Evolutionary conservation across 30 jellyfish, hydroid and myxozoan genomes (phyloP).

Genomic region (Hydractinia symbiolongicarpus): DNA sequence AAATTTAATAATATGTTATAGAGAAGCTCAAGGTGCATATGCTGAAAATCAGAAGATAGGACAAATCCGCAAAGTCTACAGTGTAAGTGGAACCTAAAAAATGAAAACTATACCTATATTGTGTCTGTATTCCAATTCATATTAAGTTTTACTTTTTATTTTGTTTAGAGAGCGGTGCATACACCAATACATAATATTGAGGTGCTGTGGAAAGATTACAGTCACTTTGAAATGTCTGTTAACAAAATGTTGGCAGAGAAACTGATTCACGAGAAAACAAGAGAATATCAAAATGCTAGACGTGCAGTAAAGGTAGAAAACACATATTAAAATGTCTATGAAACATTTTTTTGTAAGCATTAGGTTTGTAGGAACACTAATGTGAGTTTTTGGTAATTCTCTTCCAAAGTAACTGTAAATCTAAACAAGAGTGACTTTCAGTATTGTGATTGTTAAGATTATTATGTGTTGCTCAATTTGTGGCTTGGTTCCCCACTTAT

Average conservation of each 20-base stretch:
- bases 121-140: neutral
- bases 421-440: too few species aligned
- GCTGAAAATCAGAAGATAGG: constrained; percentile 95
- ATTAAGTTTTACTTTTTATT: neutral
- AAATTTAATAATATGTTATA: neutral
- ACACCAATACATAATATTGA: constrained; percentile 90
- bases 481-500: too few species aligned
- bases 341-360: neutral
- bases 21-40: constrained; percentile 96
- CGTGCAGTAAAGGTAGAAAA: constrained; percentile 71
- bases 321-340: neutral
- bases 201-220: constrained; percentile 92
- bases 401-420: too few species aligned
- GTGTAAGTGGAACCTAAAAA: constrained; percentile 30
- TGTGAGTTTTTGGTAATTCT: too few species aligned
- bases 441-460: too few species aligned
- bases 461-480: too few species aligned
- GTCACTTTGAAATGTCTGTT: constrained; percentile 84
- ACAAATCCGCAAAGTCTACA: constrained; percentile 80
- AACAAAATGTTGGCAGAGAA: constrained; percentile 86
- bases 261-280: constrained; percentile 78
- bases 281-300: constrained; percentile 90
- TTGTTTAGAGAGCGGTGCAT: constrained; percentile 75
- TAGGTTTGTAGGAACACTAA: too few species aligned
- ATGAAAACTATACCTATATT: neutral